Evolutionary conservation across 2,888 invertebrate genomes (phyloP).

Genomic region (Colletes collaris): DNA sequence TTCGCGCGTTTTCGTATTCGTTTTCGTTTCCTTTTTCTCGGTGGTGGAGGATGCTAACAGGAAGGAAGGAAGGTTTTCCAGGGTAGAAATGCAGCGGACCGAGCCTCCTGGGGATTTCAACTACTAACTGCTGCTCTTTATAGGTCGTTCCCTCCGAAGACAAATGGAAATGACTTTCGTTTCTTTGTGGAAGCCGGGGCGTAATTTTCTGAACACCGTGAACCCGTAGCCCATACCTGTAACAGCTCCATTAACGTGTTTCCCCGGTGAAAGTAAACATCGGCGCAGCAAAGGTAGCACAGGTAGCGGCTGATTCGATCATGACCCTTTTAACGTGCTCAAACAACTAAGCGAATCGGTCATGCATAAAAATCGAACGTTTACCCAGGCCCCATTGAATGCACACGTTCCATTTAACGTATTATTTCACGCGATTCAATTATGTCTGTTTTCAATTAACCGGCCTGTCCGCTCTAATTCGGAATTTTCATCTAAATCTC

Average conservation of each 20-base stretch:
- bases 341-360: conserved; percentile 20
- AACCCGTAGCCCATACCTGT: not conserved
- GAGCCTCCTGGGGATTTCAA: conserved; percentile 38
- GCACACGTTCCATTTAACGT: conserved; percentile 40
- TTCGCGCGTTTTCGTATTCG: conserved; percentile 3
- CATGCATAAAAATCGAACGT: conserved; percentile 29
- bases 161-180: conserved; percentile 52
- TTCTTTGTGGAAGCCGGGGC: conserved; percentile 35
- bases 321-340: conserved; percentile 33
- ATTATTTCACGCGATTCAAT: conserved; percentile 47
- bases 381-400: conserved; percentile 4
- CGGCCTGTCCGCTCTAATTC: conserved; percentile 6
- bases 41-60: not conserved
- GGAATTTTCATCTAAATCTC: conserved; percentile 47
- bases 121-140: conserved; percentile 41
- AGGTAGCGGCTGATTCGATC: conserved; percentile 29
- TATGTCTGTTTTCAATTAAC: conserved; percentile 46
- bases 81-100: conserved; percentile 31
- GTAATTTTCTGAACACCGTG: conserved; percentile 47
- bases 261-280: conserved; percentile 37
- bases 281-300: conserved; percentile 17
- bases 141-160: conserved; percentile 36
- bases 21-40: not conserved
- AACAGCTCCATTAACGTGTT: conserved; percentile 43
- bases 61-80: conserved; percentile 24